Conservation (phyloP, 2,888 invertebrate genomes). For the Oligia fasciuncula region DNA sequence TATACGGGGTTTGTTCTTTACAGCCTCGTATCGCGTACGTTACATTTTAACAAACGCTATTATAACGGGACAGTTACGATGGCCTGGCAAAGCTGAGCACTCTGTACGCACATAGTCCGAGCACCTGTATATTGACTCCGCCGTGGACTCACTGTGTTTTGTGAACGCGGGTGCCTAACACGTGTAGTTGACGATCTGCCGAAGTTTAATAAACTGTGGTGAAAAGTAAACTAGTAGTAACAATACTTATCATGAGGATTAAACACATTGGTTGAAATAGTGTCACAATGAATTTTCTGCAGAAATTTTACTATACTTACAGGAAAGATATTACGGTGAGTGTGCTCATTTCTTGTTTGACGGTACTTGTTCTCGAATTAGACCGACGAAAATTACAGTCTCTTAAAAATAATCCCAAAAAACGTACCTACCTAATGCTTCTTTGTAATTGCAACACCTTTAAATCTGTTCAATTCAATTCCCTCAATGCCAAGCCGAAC, state of each 20-base stretch:
- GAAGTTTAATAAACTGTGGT: constrained; percentile 25
- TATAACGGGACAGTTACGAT: constrained; percentile 44
- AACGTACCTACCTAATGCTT: not conserved
- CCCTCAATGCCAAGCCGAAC: not conserved
- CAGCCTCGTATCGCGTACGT: constrained; percentile 35
- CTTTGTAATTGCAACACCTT: not conserved
- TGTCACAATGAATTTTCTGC: not conserved
- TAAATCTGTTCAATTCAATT: not conserved
- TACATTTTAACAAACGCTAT: constrained; percentile 40
- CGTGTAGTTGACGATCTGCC: constrained; percentile 3
- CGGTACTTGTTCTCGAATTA: not conserved
- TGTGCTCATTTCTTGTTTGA: not conserved
- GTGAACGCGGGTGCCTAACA: constrained; percentile 19
- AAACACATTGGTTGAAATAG: not conserved
- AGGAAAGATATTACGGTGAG: constrained; percentile 16
- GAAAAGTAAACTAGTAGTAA: not conserved
- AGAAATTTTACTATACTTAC: not conserved
- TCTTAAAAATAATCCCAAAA: not conserved
- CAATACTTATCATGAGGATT: not conserved
- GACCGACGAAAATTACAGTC: not conserved
- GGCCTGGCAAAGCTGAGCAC: constrained; percentile 19
- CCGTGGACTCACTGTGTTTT: constrained; percentile 12
- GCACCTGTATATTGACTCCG: constrained; percentile 5
- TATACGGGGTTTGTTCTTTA: constrained; percentile 55
- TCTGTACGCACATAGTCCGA: constrained; percentile 20